Evolutionary conservation across 2,888 invertebrate genomes (phyloP), one percentile per base, ranked within the genome.

Genomic region (Hyppa rectilinea): DNA sequence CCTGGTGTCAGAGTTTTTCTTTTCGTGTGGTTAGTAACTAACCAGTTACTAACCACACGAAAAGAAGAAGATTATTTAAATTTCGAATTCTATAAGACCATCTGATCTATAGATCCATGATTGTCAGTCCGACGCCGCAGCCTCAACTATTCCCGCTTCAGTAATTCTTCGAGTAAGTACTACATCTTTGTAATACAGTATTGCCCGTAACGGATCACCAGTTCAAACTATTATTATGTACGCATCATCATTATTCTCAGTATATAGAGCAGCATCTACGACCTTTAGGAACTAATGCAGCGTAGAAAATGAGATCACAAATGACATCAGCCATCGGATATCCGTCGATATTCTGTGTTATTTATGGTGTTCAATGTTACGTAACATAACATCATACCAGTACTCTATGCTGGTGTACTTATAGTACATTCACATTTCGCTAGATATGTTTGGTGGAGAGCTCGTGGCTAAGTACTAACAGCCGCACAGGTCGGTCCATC

Each of bases 291-390:
- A 62, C 66, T 50, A 82, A 78, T 69, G 78, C 78, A 81, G 75
- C 75, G 66, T 81, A 26, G 75, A 73, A 45, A 84, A 84, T 82
- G 72, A 84, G 78, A 75, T 84, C 78, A 84, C 52, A 26, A 59
- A 63, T 82, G 66, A 82, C 75, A 81, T 78, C 72, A 82, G 53
- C 66, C 65, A 78, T 40, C 64, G n/a, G 55, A 52, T 59, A 52
- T 47, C 45, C 34, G 38, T 40, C 23, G 71, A 49, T 49, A 4
- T 50, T 31, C 59, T 50, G 5, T n/a, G 29, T 9, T 58, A 36
- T 23, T 40, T 34, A 45, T 50, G 31, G 7, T 31, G 7, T 72
- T 50, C 26, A 76, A 55, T 49, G 38, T 38, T 65, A 36, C 17
- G 17, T 50, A 4, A 26, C 26, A 26, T 50, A 26, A 50, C 9